phyloP scores from a whole-genome alignment of 2,888 invertebrate species.

The Heliothis peltigera region DNA sequence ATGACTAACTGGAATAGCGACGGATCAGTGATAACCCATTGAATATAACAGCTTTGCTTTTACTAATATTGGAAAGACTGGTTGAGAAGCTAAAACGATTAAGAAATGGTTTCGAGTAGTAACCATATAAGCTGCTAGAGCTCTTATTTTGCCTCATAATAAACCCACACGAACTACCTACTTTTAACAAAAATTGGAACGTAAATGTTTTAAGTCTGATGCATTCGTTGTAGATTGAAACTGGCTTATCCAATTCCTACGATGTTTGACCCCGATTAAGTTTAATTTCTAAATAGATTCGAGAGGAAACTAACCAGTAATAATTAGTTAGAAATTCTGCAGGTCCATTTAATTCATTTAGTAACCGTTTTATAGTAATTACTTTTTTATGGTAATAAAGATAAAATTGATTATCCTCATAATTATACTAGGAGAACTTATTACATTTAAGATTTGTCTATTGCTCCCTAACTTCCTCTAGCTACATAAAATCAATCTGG shows the following conservation, averaged over 20 bases:
- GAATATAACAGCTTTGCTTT: not conserved
- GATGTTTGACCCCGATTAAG: conserved; percentile 3
- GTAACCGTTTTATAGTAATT: too few relatives aligned
- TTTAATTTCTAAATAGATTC: not conserved
- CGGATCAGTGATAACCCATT: too few relatives aligned
- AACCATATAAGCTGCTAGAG: conserved; percentile 7
- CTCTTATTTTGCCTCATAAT: conserved; percentile 27
- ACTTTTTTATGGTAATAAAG: not conserved
- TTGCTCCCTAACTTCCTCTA: not conserved
- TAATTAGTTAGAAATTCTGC: not conserved
- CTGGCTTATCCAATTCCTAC: conserved; percentile 14
- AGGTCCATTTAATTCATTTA: not conserved
- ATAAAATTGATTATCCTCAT: not conserved
- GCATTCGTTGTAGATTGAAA: conserved; percentile 1
- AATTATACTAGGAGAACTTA: not conserved
- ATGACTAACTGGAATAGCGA: too few relatives aligned
- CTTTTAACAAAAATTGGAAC: conserved; percentile 28
- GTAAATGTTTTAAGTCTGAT: conserved; percentile 30
- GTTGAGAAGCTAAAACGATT: conserved; percentile 13
- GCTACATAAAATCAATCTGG: not conserved
- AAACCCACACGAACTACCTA: conserved; percentile 35
- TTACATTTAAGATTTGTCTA: not conserved
- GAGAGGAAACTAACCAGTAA: not conserved
- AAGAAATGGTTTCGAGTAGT: conserved; percentile 13
- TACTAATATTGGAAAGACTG: not conserved